phyloP scores from a whole-genome alignment of 2,797 vertebrate species.

The Coluber constrictor region DNA sequence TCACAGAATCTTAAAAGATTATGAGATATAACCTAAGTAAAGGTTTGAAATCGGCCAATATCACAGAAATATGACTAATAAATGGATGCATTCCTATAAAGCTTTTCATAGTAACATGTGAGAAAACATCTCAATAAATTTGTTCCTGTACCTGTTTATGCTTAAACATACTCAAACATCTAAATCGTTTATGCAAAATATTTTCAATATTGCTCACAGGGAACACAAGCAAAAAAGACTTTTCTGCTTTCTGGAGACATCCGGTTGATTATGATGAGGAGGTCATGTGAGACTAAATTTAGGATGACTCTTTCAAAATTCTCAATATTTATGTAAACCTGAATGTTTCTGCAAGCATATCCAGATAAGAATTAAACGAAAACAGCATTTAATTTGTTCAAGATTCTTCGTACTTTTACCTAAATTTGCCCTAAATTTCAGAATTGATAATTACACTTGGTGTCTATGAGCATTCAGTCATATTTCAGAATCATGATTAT shows the following conservation, averaged over 20 bases:
- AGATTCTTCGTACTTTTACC: not conserved
- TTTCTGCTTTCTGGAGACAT: not conserved
- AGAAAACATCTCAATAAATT: not conserved
- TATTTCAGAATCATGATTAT: not conserved
- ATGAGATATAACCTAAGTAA: not conserved
- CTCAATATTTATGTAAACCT: not conserved
- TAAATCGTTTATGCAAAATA: not conserved
- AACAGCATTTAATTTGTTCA: not conserved
- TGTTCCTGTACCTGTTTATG: accelerated
- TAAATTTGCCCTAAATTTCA: not conserved
- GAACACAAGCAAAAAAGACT: not conserved
- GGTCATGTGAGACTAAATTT: not conserved
- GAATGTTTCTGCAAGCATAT: not conserved
- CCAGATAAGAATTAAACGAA: not conserved
- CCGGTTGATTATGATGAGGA: not conserved
- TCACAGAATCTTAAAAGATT: not conserved
- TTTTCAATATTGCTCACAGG: not conserved
- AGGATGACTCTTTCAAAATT: not conserved
- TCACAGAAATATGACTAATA: not conserved
- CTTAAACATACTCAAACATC: accelerated
- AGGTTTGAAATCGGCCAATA: not conserved
- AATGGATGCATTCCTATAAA: not conserved
- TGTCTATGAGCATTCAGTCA: not conserved
- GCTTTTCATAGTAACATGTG: not conserved
- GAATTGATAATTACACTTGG: not conserved